Evolutionary conservation across 2,888 invertebrate species (phyloP).

Genomic region (Glaucopsyche alexis): DNA sequence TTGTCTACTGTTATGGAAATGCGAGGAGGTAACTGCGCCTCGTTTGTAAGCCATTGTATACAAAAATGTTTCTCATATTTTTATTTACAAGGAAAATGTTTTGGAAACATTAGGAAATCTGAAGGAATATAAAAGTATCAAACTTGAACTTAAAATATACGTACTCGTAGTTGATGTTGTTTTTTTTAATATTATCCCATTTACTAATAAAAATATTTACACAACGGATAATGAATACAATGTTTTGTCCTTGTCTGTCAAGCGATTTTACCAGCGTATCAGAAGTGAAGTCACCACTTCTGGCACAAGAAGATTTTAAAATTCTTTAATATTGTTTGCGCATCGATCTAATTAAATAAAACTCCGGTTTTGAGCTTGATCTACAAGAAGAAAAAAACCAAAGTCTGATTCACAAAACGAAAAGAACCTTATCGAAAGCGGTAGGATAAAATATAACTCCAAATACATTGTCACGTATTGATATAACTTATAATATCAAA

Average conservation of each 20-base stretch:
- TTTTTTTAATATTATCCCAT: too few relatives aligned
- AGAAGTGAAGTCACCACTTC: too few relatives aligned
- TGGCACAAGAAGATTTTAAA: too few relatives aligned
- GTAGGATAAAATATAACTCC: constrained; percentile 21
- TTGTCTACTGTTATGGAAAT: constrained; percentile 59
- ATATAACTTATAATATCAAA: constrained; percentile 21
- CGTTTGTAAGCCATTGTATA: constrained; percentile 49
- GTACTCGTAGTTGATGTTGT: background rate
- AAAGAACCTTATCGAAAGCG: background rate
- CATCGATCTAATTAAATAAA: background rate
- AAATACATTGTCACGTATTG: constrained; percentile 19
- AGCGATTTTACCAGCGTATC: too few relatives aligned
- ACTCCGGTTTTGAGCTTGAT: background rate
- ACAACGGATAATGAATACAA: too few relatives aligned
- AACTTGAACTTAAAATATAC: background rate
- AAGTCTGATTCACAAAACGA: background rate
- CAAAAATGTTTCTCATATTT: constrained; percentile 30
- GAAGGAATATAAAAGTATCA: background rate
- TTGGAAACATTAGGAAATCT: background rate
- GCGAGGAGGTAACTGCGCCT: constrained; percentile 45
- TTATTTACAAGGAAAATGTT: constrained; percentile 15
- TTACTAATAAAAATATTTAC: too few relatives aligned
- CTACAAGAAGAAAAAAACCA: background rate
- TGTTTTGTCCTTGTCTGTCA: too few relatives aligned
- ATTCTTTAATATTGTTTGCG: too few relatives aligned